A percentile compares a stretch with the other conserved stretches of the same genome.
phyloP scores from a whole-genome alignment of 1,140 invertebrate species.

The Phocides pigmalion region DNA sequence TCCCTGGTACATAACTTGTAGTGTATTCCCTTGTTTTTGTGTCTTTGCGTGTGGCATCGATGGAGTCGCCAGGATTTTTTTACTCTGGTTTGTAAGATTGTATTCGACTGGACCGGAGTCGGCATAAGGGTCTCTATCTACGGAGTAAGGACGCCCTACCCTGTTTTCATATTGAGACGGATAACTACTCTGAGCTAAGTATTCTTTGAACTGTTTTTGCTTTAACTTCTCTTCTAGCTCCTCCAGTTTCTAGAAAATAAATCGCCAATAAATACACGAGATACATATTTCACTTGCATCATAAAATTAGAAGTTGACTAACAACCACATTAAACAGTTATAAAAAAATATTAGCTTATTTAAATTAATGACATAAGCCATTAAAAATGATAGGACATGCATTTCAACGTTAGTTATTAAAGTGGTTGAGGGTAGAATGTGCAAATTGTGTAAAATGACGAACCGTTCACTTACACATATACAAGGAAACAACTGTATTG shows the following conservation, averaged over 20 bases:
- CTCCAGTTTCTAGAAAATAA: conserved; percentile 54
- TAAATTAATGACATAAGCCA: no score
- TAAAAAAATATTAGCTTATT: no score
- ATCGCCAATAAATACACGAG: no score
- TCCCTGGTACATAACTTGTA: conserved; percentile 66
- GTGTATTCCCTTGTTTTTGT: conserved; percentile 42
- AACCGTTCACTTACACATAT: no score
- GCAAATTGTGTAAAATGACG: no score
- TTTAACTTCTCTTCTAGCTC: conserved; percentile 76
- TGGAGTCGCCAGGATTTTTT: conserved; percentile 32
- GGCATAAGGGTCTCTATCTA: conserved; percentile 47
- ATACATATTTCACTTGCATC: no score
- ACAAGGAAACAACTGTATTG: no score
- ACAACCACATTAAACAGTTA: neutral
- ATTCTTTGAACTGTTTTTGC: conserved; percentile 75
- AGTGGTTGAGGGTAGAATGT: no score
- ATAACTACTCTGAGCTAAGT: conserved; percentile 62
- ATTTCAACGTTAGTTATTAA: no score
- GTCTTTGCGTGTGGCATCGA: conserved; percentile 46
- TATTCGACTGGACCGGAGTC: conserved; percentile 39
- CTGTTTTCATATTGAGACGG: conserved; percentile 58
- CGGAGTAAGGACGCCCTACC: conserved; percentile 70
- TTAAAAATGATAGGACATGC: no score
- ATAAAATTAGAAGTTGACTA: no score
- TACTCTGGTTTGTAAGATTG: conserved; percentile 39